These are phyloP conservation scores for Whitmania pigra DNA, from an alignment of 1,140 invertebrate genomes.

Conservation along the genomic window DNA sequence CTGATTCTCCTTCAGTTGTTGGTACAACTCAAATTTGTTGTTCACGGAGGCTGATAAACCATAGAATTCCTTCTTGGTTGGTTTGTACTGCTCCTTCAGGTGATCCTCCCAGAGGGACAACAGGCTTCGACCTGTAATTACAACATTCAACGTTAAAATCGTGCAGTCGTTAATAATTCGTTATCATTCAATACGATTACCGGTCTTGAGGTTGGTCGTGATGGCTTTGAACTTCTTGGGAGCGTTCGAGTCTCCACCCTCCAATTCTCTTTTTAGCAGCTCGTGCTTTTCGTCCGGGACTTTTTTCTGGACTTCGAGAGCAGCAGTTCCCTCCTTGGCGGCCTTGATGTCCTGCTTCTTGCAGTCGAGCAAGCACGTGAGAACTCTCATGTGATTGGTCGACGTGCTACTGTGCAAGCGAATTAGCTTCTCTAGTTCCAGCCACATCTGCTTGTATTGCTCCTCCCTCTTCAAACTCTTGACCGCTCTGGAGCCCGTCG, in stretches of 20 bases:
- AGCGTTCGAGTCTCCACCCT: too few species aligned
- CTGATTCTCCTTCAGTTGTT: neutral
- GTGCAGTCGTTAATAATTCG: neutral
- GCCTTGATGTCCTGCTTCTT: conserved; percentile 36
- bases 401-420: conserved; percentile 56
- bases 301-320: conserved; percentile 37
- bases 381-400: conserved; percentile 59
- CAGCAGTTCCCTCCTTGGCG: conserved; percentile 23
- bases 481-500: conserved; percentile 38
- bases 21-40: conserved; percentile 7
- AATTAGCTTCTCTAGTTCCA: conserved; percentile 71
- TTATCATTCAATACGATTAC: neutral
- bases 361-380: conserved; percentile 71
- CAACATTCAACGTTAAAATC: too few species aligned
- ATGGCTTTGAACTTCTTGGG: too few species aligned
- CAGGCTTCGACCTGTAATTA: neutral
- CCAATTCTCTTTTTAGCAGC: neutral
- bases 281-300: neutral
- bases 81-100: neutral
- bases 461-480: conserved; percentile 51
- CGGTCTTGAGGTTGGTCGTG: neutral
- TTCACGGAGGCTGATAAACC: neutral
- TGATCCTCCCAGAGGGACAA: neutral
- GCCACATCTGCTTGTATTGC: conserved; percentile 76
- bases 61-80: neutral